phyloP scores from a whole-genome alignment of 2,797 vertebrate species.

The Triplophysa yarkandensis region DNA sequence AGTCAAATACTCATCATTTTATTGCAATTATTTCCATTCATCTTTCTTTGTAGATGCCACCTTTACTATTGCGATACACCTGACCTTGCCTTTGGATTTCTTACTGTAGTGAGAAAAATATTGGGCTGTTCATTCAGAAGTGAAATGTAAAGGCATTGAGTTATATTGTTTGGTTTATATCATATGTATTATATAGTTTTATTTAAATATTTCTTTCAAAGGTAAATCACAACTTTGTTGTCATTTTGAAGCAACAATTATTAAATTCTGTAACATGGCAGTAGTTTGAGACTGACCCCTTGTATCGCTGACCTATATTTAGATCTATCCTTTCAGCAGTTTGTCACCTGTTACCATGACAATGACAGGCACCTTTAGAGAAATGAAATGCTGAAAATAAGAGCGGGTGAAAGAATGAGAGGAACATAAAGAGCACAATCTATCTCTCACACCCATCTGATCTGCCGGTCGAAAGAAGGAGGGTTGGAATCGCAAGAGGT shows the following conservation, averaged over 20 bases:
- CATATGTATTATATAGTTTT: too few species aligned
- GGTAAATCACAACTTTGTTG: not conserved
- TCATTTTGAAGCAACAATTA: not conserved
- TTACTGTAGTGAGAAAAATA: not conserved
- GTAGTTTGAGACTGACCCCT: not conserved
- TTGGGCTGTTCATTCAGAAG: not conserved
- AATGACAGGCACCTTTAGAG: too few species aligned
- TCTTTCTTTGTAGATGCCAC: not conserved
- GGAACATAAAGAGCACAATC: not conserved
- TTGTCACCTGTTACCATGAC: not conserved
- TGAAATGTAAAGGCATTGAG: not conserved
- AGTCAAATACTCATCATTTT: not conserved
- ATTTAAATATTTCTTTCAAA: not conserved
- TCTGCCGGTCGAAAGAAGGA: not conserved
- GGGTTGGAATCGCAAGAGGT: not conserved
- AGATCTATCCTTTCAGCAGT: constrained; percentile 1
- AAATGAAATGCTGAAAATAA: not conserved
- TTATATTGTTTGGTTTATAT: too few species aligned
- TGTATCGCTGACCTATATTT: not conserved
- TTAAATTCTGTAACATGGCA: not conserved
- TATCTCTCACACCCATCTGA: not conserved
- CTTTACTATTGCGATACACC: not conserved
- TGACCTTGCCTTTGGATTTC: not conserved
- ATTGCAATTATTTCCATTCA: not conserved
- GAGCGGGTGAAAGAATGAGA: not conserved